phyloP scores from a whole-genome alignment of 2,797 vertebrate species.

The Tragopan temminckii region DNA sequence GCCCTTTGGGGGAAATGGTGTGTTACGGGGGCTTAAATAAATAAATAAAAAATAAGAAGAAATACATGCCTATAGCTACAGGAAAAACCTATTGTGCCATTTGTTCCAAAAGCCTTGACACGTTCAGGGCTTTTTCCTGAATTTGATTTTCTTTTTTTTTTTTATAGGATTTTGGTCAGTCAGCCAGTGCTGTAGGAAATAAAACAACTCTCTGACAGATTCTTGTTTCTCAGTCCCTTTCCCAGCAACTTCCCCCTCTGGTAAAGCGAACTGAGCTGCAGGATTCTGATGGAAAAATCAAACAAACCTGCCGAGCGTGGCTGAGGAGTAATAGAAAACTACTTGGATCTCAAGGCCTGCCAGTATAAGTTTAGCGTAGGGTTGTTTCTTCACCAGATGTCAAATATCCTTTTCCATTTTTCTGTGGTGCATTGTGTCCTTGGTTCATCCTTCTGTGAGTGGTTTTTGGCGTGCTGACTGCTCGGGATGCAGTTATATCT shows the following conservation, averaged over 20 bases:
- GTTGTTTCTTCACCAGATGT: conserved; percentile 50
- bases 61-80: conserved; percentile 76
- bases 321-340: conserved; percentile 68
- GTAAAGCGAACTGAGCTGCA: conserved; percentile 59
- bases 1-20: conserved; percentile 76
- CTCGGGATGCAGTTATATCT: not conserved
- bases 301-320: conserved; percentile 61
- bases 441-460: conserved; percentile 18
- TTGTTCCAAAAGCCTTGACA: conserved; percentile 79
- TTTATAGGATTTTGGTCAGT: conserved; percentile 72
- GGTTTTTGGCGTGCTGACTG: not conserved
- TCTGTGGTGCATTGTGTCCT: not conserved
- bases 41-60: conserved; percentile 78
- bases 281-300: conserved; percentile 73
- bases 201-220: conserved; percentile 67
- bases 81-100: conserved; percentile 76
- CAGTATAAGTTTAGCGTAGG: conserved; percentile 19
- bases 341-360: conserved; percentile 46
- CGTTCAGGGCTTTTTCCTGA: conserved; percentile 74
- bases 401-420: conserved; percentile 48
- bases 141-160: conserved; percentile 65
- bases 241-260: conserved; percentile 19
- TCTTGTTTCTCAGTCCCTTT: conserved; percentile 50
- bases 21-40: conserved; percentile 76
- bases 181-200: conserved; percentile 68